Conservation (phyloP, 2,797 vertebrate genomes). For the Brachymystax lenok region DNA sequence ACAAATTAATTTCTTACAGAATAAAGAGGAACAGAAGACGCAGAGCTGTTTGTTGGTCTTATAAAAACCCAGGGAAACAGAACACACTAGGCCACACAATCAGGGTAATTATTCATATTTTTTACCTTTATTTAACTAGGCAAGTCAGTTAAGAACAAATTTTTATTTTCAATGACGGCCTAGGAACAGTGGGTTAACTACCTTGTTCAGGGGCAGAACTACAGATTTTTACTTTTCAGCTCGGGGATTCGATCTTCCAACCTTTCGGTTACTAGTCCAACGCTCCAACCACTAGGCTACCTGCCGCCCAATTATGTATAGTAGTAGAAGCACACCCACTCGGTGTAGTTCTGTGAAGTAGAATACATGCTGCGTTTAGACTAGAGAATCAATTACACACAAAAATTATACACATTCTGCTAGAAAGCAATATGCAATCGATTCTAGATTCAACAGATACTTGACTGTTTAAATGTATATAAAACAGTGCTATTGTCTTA, state of each 20-base stretch:
- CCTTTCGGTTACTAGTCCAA: too few species aligned
- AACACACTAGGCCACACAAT: slow-evolving; percentile 8
- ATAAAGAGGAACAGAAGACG: slow-evolving; percentile 46
- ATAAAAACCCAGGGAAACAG: slow-evolving; percentile 35
- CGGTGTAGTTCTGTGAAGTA: neutral
- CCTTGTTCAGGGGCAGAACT: too few species aligned
- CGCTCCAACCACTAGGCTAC: too few species aligned
- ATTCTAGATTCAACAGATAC: neutral
- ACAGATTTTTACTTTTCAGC: too few species aligned
- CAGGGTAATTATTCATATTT: slow-evolving; percentile 20
- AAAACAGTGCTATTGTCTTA: neutral
- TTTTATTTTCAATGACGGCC: too few species aligned
- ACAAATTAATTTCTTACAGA: slow-evolving; percentile 67
- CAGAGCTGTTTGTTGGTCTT: slow-evolving; percentile 41
- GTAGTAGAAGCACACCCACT: neutral
- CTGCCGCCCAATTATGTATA: slow-evolving; percentile 12
- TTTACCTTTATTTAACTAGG: too few species aligned
- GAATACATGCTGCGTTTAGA: neutral
- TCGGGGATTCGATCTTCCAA: too few species aligned
- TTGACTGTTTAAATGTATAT: neutral
- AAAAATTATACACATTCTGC: neutral
- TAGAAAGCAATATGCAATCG: neutral
- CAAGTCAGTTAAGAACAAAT: too few species aligned
- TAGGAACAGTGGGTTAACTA: too few species aligned
- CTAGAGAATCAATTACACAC: neutral